Percentiles rank a stretch among this genome's conserved stretches.
phyloP scores from a whole-genome alignment of 2,113 vertebrate genomes.

The Carettochelys insculpta region DNA sequence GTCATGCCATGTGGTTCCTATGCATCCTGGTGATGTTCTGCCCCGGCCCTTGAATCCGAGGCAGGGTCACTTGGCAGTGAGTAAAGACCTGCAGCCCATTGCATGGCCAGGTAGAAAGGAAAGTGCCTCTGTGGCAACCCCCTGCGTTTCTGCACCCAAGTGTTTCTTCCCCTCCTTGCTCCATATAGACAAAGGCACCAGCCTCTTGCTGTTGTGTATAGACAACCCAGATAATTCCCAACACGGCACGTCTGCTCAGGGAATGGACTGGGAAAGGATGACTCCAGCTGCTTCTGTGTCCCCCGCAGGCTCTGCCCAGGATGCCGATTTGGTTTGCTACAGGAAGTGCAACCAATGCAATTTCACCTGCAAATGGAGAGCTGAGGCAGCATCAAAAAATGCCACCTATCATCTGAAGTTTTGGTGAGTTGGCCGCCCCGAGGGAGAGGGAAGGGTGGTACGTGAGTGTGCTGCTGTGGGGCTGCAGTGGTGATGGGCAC shows the following conservation, averaged over 20 bases:
- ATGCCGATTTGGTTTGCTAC: slow-evolving; percentile 66
- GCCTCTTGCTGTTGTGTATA: fast-evolving
- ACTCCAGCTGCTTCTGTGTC: fast-evolving
- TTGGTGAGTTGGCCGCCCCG: slow-evolving; percentile 53
- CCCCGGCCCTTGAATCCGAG: not conserved
- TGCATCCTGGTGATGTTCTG: not conserved
- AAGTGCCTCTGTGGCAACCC: not conserved
- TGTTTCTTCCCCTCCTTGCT: not conserved
- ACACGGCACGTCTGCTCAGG: fast-evolving
- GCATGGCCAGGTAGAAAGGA: not conserved
- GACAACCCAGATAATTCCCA: fast-evolving
- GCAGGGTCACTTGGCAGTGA: not conserved
- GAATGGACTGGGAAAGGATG: not conserved
- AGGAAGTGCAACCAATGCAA: not conserved
- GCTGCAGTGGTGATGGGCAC: not conserved
- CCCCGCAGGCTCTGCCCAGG: not conserved
- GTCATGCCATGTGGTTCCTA: not conserved
- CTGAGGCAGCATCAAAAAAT: not conserved
- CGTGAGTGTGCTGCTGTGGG: no score
- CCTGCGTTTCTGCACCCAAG: not conserved
- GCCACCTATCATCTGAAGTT: slow-evolving; percentile 65
- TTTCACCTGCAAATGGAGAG: slow-evolving; percentile 62
- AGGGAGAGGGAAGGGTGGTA: no score
- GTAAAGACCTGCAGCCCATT: not conserved
- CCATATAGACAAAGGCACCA: not conserved